These are phyloP conservation scores for Pristionchus pacificus DNA, from an alignment of 1,140 invertebrate species.

Conservation along the genomic window DNA sequence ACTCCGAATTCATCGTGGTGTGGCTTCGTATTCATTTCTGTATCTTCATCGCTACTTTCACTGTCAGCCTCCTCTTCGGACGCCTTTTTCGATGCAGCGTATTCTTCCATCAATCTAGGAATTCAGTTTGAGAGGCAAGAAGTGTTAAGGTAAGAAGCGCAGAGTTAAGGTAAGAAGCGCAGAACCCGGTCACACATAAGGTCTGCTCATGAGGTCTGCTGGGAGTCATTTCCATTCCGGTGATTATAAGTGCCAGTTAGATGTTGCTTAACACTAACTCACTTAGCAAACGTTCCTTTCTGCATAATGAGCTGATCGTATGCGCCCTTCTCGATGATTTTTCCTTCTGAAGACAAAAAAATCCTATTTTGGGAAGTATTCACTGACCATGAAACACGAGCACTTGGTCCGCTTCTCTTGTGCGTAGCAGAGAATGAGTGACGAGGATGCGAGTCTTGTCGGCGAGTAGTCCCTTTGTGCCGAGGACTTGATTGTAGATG, in stretches of 20 bases:
- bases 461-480: conserved; percentile 47
- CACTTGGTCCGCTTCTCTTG: conserved; percentile 43
- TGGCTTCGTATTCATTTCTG: too few relatives aligned
- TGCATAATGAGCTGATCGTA: conserved; percentile 27
- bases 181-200: too few relatives aligned
- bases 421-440: conserved; percentile 44
- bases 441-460: conserved; percentile 53
- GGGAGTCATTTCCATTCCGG: conserved; percentile 12
- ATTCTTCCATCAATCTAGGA: background rate
- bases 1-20: too few relatives aligned
- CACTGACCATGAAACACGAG: conserved; percentile 41
- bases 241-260: conserved; percentile 12
- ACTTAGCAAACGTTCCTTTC: conserved; percentile 25
- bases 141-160: too few relatives aligned
- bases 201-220: too few relatives aligned
- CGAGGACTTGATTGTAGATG: conserved; percentile 43
- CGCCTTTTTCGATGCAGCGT: conserved; percentile 9
- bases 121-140: too few relatives aligned
- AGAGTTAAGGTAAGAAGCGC: too few relatives aligned
- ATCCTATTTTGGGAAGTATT: background rate
- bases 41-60: too few relatives aligned
- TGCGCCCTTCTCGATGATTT: conserved; percentile 26
- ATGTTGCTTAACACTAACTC: conserved; percentile 33
- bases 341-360: conserved; percentile 34
- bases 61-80: background rate